Evolutionary conservation across 2,888 invertebrate species (phyloP), one percentile per base, ranked within the genome.

Genomic region (Uloborus plumipes): DNA sequence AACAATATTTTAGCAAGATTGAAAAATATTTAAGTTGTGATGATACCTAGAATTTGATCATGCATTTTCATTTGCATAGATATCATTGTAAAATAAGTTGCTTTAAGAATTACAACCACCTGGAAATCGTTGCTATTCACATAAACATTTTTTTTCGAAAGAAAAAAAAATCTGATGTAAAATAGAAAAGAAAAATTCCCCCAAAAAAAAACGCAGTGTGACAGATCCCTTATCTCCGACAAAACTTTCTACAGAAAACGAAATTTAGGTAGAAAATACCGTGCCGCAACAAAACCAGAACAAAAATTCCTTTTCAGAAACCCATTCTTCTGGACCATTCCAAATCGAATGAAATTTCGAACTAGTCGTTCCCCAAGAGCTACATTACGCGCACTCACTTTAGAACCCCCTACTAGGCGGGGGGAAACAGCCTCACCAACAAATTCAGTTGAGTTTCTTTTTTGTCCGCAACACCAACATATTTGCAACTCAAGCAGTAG

Each of bases 381-480:
- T 70, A 69, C 77, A 77, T 71, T 78, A 78, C 77, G 70, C 55
- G 31, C 70, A 51, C 49, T 31, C 20, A 39, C 18, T 75, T 50
- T 59, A 31, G 49, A 73, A 9, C 74, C 66, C 74, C 65, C 66
- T 47, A 39, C 39, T 7, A 39, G 39, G 39, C 9, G 51, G 51
- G 50, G 58, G 62, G 64, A 18, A 55, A 55, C 58, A 22, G 22
- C 50, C 59, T 59, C 75, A 65, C 75, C 75, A 65, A 55, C 69
- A 69, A 76, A 78, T 78, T 78, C 77, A 31, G 70, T 69, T 51
- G 26, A 76, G 76, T 76, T 61, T 70, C 70, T 71, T 78, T 78
- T 78, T 78, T 78, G 77, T 78, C 77, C 77, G 50, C 70, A 58
- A 78, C 70, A 78, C 77, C 65, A 78, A 78, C 77, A 71, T 78